Evolutionary conservation across 2,888 invertebrate genomes (phyloP).

Genomic region (Panorpa germanica): DNA sequence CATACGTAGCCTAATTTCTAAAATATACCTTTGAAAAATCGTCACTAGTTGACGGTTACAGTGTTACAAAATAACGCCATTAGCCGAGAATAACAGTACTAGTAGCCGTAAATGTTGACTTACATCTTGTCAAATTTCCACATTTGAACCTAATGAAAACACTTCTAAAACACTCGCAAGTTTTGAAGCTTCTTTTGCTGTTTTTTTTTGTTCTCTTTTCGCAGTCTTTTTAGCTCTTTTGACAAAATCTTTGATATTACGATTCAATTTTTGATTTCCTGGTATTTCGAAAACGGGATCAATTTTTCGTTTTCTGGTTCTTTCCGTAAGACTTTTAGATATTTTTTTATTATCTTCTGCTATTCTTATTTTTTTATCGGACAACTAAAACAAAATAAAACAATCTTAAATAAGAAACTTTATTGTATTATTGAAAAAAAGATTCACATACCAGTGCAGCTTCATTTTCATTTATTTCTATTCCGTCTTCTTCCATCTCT

Average conservation of each 20-base stretch:
- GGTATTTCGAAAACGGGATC: constrained; percentile 28
- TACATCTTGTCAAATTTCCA: too few species aligned
- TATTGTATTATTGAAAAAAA: constrained; percentile 1
- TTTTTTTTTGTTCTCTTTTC: constrained; percentile 33
- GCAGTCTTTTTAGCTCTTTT: constrained; percentile 27
- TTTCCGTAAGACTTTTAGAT: too few species aligned
- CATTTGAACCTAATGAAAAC: constrained; percentile 16
- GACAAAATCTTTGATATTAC: constrained; percentile 27
- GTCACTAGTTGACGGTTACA: too few species aligned
- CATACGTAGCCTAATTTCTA: too few species aligned
- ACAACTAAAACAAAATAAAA: background rate
- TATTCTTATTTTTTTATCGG: constrained; percentile 21
- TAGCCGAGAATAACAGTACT: too few species aligned
- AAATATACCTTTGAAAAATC: too few species aligned
- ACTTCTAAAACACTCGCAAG: constrained; percentile 45
- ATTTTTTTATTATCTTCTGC: constrained; percentile 14
- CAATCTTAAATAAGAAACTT: background rate
- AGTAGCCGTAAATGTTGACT: too few species aligned
- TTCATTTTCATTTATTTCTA: constrained; percentile 33
- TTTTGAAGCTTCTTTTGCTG: constrained; percentile 41
- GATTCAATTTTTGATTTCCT: constrained; percentile 32
- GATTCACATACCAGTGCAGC: constrained; percentile 17
- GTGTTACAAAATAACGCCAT: too few species aligned
- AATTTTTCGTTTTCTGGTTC: constrained; percentile 26
- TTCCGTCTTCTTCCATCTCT: constrained; percentile 19